Conservation (phyloP, 1,140 invertebrate genomes). For the Drosophila albomicans region DNA sequence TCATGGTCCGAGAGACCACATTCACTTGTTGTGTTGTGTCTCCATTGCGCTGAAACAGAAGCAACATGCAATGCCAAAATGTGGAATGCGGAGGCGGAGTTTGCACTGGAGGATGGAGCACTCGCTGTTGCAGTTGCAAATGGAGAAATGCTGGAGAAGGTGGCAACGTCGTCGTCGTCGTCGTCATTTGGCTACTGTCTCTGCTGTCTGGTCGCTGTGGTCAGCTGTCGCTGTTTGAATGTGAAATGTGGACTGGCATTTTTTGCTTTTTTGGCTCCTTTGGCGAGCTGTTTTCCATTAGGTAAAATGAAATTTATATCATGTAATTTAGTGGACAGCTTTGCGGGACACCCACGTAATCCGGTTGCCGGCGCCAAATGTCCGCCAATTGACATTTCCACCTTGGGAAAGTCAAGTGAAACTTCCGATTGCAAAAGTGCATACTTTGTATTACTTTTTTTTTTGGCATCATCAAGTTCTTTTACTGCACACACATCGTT, state of each 20-base stretch:
- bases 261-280: neutral
- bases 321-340: constrained; percentile 57
- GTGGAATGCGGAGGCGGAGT: constrained; percentile 35
- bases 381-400: constrained; percentile 36
- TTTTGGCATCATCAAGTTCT: constrained; percentile 39
- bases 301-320: constrained; percentile 65
- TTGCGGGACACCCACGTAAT: constrained; percentile 39
- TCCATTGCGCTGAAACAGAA: constrained; percentile 61
- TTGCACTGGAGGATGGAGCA: neutral
- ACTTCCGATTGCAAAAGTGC: constrained; percentile 26
- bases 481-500: constrained; percentile 22
- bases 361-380: constrained; percentile 13
- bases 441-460: neutral
- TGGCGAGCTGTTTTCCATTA: constrained; percentile 46
- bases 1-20: constrained; percentile 45
- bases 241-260: constrained; percentile 50
- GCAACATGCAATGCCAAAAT: constrained; percentile 45
- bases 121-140: neutral
- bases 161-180: neutral
- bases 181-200: constrained; percentile 58
- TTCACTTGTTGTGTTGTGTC: constrained; percentile 58
- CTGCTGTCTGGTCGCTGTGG: constrained; percentile 13
- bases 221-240: constrained; percentile 27
- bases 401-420: constrained; percentile 38
- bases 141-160: constrained; percentile 15